Evolutionary conservation across 1,140 invertebrate species (phyloP).

Genomic region (Adelges cooleyi): DNA sequence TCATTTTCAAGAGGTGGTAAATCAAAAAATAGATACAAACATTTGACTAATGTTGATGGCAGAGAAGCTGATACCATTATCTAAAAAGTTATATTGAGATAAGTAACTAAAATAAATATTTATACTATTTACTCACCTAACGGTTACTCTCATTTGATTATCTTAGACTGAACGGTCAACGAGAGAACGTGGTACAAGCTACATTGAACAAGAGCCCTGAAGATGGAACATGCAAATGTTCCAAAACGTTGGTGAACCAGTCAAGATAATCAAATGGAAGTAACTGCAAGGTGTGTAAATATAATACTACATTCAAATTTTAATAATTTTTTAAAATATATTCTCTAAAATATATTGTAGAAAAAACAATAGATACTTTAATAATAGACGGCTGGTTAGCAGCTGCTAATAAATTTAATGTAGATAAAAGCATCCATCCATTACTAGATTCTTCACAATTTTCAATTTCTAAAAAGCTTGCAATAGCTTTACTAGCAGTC

Average conservation of each 20-base stretch:
- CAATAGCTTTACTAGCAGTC: slow-evolving; percentile 88
- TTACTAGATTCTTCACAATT: slow-evolving; percentile 84
- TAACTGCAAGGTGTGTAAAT: background rate
- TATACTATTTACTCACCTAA: background rate
- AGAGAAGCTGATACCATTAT: slow-evolving; percentile 91
- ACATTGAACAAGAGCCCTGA: too few species aligned
- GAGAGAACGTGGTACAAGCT: too few species aligned
- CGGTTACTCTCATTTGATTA: too few species aligned
- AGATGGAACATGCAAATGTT: too few species aligned
- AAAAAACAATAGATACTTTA: too few species aligned
- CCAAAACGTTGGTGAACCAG: too few species aligned
- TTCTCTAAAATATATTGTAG: too few species aligned
- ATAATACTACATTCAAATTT: background rate
- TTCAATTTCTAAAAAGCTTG: slow-evolving; percentile 88
- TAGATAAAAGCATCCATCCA: slow-evolving; percentile 90
- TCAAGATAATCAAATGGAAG: background rate
- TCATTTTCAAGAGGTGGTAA: slow-evolving; percentile 76
- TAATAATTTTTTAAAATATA: too few species aligned
- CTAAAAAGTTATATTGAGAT: slow-evolving; percentile 44
- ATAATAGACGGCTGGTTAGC: slow-evolving; percentile 61
- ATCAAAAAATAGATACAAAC: slow-evolving; percentile 97
- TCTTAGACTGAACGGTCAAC: too few species aligned
- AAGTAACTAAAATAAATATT: background rate
- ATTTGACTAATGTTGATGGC: slow-evolving; percentile 96
- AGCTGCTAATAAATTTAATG: slow-evolving; percentile 78